Evolutionary conservation across 2,113 vertebrate species (phyloP), one percentile per base, ranked within the genome.

Genomic region (Ochotona princeps): DNA sequence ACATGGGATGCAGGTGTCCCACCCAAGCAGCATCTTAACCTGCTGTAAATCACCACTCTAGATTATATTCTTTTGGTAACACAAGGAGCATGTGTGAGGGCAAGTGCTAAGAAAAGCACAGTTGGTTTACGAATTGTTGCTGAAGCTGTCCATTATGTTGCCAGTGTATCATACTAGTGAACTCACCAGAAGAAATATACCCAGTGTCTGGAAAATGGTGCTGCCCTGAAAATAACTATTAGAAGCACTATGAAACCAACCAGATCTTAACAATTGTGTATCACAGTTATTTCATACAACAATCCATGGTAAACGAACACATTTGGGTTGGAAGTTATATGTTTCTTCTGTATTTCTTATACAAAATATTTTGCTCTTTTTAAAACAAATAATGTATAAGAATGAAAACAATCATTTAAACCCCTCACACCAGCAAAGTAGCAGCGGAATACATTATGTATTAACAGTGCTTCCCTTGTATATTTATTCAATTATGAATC

Each of bases 151-250:
- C n/a, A 5, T 38, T 0, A 0, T 17, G 1, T 26, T 54, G 20
- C n/a, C 9, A 7, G 3, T 12, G 4, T 44, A 44, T 38, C 8
- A 21, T 2, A 54, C 21, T 12, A 32, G 28, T 18, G 3, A 85
- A 21, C 1, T 82, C 57, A 54, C 20, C 13, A 14, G 47, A 54
- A 57, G 9, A 66, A n/a, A 47, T 1, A 28, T 54, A 7, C 3
- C 26, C 1, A 2, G 7, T 18, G 1, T 30, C 7, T 18, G 30
- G 11, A 0, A 38, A 0, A 1, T 20, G 18, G 0, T 30, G 0
- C 5, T 44, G 6, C 38, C 78, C 69, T 28, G 49, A 20, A 30
- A 7, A 79, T 15, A 83, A 21, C 10, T 5, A 26, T 3, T 15
- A 54, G 8, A 13, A 78, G 75, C 21, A 66, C 54, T 30, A 83